phyloP scores from a whole-genome alignment of 2,888 invertebrate genomes.

The Marronus borbonicus region DNA sequence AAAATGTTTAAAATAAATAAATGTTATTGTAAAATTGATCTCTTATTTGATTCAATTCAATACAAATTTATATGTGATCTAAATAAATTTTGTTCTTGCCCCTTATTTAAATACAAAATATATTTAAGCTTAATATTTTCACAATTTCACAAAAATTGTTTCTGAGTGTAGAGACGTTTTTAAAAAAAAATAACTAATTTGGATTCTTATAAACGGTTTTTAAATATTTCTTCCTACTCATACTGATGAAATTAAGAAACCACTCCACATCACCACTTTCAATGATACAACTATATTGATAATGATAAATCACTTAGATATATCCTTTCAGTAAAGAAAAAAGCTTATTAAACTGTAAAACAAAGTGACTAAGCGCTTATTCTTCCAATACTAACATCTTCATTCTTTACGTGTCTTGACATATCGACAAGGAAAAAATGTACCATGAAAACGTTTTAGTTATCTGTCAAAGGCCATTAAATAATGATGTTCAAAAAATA shows the following conservation, averaged over 20 bases:
- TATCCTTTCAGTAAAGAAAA: not conserved
- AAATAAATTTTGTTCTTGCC: too few species aligned
- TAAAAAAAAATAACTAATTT: too few species aligned
- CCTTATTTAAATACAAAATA: too few species aligned
- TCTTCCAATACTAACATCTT: constrained; percentile 6
- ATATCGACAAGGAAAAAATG: constrained; percentile 19
- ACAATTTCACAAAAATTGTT: too few species aligned
- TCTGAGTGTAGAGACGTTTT: too few species aligned
- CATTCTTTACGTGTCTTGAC: constrained; percentile 6
- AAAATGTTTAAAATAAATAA: too few species aligned
- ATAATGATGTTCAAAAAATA: constrained; percentile 45
- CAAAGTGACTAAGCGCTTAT: constrained; percentile 31
- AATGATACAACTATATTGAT: not conserved
- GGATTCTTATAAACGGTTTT: too few species aligned
- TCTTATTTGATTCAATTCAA: too few species aligned
- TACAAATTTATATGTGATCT: too few species aligned
- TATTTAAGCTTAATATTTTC: too few species aligned
- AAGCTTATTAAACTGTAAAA: constrained; percentile 15
- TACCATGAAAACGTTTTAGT: constrained; percentile 34
- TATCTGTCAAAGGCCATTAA: constrained; percentile 49
- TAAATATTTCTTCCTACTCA: too few species aligned
- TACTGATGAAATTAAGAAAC: not conserved
- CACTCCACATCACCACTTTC: not conserved
- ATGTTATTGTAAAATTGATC: too few species aligned
- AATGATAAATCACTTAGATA: not conserved